Base-by-base conservation (phyloP, 2,113 vertebrate species). In the Rhinopomastus cyanomelas region DNA sequence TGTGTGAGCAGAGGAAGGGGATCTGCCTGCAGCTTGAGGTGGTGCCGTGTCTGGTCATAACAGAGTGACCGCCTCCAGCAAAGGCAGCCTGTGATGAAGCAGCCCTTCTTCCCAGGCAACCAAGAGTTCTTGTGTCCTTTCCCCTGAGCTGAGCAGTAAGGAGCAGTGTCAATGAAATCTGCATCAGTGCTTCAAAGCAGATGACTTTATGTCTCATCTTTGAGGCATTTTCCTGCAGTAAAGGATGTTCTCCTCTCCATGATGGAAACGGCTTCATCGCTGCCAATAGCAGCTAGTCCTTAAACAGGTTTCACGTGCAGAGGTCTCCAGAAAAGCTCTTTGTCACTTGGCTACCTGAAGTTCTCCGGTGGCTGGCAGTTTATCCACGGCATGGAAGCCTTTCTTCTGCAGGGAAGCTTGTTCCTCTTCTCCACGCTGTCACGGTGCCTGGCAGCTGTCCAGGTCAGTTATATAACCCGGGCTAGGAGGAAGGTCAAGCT, bases 401-500 rank as follows among this genome's bases (percentile, higher is more conserved):
- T 81, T 67, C 32, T 81, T 94, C 91, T 91, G 69, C 88, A 68
- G 46, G 18, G 39, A 78, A 71, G 44, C n/a, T n/a, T n/a, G n/a
- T 42, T 36, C 6, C 86, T 94, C 74, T 67, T 85, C 92, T 61
- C 73, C 20, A 4, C 78, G 7, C 25, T 21, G 25, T 60, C 49
- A 76, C 15, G 21, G 34, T 55, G 86, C 59, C 39, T 94, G 93
- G 59, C 85, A 88, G 81, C 74, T 93, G 95, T 88, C 88, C 87
- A 88, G 95, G 94, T 92, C 85, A 90, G 91, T 96, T 96, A 78
- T 66, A 79, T 88, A 96, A 95, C 62, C 29, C 5, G 1, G 2
- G 55, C 60, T 44, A 88, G 78, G 81, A 88, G 87, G 78, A 92
- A 95, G 92, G 94, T 94, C 94, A 88, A 65, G 77, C 88, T 68